Evolutionary conservation across 2,113 vertebrate species (phyloP), one percentile per base, ranked within the genome.

Genomic region (Melanerpes aurifrons): DNA sequence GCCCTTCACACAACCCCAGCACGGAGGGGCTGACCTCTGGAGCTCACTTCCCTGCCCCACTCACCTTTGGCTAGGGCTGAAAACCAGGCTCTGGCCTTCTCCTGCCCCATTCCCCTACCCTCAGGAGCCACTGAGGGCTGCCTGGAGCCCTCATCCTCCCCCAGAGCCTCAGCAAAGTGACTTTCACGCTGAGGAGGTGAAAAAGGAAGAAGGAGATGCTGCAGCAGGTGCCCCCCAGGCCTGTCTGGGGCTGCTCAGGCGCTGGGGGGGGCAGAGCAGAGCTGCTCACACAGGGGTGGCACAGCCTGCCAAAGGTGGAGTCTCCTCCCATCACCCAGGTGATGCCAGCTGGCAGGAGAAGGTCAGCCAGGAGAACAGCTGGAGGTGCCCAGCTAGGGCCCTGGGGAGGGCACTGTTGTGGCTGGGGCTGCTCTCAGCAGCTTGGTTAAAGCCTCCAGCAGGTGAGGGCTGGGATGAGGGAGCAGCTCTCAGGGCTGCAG

Each of bases 231-330:
- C 15, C 43, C 57, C 5, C 1, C 3, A 7, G 56, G 31, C 32
- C 53, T 70, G 18, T 20, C 66, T 73, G 81, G 69, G 69, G 61
- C 31, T 0, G 0, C 1, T 9, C 1, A 0, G 19, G 58, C 15
- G 35, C 53, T 91, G 74, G 53, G 72, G 86, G 29, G 0, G n/a
- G 43, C 15, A 37, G 37, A 37, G 10, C 48, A 48, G 15, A 61
- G 43, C 10, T 69, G 16, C 47, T 68, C 58, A 35, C 45, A 82
- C 43, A 45, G 35, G 7, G 6, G 10, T 86, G 47, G 12, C 54
- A 12, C 0, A 0, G 40, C 16, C 19, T 63, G 48, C 21, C 20
- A 50, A 12, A 22, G 48, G 20, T 22, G 48, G 48, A 50, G 10
- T 43, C 43, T 50, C 20, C 20, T 50, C 10, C 48, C 47, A 48